phyloP scores from a whole-genome alignment of 2,888 invertebrate genomes.

The Sipha maydis region DNA sequence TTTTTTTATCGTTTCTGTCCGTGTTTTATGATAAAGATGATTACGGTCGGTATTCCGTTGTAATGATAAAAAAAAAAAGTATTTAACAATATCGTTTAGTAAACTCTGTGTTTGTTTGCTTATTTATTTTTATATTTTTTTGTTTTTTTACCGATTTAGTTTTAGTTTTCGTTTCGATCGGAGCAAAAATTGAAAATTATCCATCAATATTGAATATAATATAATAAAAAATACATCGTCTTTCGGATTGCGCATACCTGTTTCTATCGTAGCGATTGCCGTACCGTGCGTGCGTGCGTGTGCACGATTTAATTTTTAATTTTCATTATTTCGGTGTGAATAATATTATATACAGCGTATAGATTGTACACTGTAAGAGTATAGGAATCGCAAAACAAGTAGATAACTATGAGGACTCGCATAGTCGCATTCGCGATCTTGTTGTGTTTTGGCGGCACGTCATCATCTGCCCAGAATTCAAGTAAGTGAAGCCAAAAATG shows the following conservation, averaged over 20 bases:
- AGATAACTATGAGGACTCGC: slow-evolving; percentile 30
- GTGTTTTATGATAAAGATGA: neutral
- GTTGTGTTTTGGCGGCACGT: slow-evolving; percentile 35
- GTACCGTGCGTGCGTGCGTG: neutral
- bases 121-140: neutral
- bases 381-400: neutral
- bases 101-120: neutral
- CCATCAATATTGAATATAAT: neutral
- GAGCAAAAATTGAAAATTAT: neutral
- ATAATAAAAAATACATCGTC: neutral
- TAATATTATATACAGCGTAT: neutral
- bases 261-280: neutral
- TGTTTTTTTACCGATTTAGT: neutral
- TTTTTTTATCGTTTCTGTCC: neutral
- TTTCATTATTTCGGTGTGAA: neutral
- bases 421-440: slow-evolving; percentile 17
- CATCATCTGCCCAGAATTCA: neutral
- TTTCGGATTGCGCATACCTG: neutral
- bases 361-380: neutral
- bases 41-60: neutral
- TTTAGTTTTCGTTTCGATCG: neutral
- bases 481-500: neutral
- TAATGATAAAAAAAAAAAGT: too few species aligned
- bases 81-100: neutral
- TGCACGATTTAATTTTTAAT: neutral